Base-by-base conservation (phyloP, 2,797 vertebrate species). In the Brachyalestes nurse region DNA sequence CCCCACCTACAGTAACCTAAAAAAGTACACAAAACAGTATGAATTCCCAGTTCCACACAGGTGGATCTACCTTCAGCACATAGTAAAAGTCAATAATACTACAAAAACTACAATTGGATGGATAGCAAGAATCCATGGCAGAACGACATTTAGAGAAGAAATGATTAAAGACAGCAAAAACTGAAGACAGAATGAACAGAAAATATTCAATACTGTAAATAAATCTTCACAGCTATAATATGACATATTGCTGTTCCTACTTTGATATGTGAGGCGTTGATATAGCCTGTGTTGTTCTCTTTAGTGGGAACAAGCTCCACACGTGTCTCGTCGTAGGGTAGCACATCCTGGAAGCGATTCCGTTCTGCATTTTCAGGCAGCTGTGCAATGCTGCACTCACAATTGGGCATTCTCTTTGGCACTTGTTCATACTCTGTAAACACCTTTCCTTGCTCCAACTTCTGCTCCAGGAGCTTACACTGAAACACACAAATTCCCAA, bases 221-320 rank as follows among this genome's bases (percentile, higher is more conserved):
- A 13, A 49, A 6, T 3, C 21, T 72, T 25, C 17, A 42, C 17
- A 42, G 7, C 21, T 34, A 55, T 4, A n/a, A 10, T 17, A 34
- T 28, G 13, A 70, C 21, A 49, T 2, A 25, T 38, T 53, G 62
- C 10, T 71, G 23, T 34, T 58, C 93, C 93, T 86, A 99, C 97
- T 93, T 92, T 96, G 60, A 99, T 90, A 78, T 99, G 97, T 0
- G 98, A 99, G 0, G 98, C 98, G 0, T 99, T 99, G 92, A 99
- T 98, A 91, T 99, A 99, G 60, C 98, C 98, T 0, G 97, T 99
- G 88, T 98, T 99, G 89, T 99, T 99, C 86, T 99, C 98, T 90
- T 99, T 99, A 66, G 97, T 99, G 84, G 98, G 98, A 75, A 99
- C 96, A 85, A 99, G 91, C 90, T 99, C 98, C 87, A 99, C 97